Evolutionary conservation across 2,797 vertebrate genomes (phyloP).

Genomic region (Otolemur crassicaudatus): DNA sequence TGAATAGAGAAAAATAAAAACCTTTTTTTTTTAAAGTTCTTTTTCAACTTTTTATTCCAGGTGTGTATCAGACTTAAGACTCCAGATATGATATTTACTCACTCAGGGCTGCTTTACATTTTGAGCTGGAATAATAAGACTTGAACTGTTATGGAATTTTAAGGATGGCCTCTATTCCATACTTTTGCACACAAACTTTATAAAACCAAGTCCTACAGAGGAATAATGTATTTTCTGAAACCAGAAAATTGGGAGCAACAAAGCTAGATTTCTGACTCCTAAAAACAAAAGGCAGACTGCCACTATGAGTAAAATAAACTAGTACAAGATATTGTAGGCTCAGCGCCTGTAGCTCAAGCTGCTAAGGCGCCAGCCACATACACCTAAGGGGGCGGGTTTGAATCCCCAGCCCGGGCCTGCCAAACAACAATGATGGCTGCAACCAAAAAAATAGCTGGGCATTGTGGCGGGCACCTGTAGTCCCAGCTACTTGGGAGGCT

Average conservation of each 20-base stretch:
- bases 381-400: too few species aligned
- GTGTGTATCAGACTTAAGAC: not conserved
- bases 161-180: not conserved
- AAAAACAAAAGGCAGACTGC: not conserved
- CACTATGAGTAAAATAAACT: not conserved
- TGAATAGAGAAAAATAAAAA: not conserved
- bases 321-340: not conserved
- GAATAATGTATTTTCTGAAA: conserved; percentile 33
- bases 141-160: conserved; percentile 4
- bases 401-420: too few species aligned
- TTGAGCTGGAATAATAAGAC: not conserved
- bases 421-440: too few species aligned
- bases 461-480: too few species aligned
- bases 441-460: too few species aligned
- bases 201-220: not conserved
- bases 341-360: too few species aligned
- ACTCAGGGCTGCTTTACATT: not conserved
- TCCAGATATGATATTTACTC: not conserved
- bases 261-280: not conserved
- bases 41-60: not conserved
- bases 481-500: too few species aligned
- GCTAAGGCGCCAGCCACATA: too few species aligned
- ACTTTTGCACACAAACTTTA: not conserved
- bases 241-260: not conserved
- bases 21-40: not conserved